Evolutionary conservation across 2,797 vertebrate species (phyloP).

Genomic region (Pampus argenteus): DNA sequence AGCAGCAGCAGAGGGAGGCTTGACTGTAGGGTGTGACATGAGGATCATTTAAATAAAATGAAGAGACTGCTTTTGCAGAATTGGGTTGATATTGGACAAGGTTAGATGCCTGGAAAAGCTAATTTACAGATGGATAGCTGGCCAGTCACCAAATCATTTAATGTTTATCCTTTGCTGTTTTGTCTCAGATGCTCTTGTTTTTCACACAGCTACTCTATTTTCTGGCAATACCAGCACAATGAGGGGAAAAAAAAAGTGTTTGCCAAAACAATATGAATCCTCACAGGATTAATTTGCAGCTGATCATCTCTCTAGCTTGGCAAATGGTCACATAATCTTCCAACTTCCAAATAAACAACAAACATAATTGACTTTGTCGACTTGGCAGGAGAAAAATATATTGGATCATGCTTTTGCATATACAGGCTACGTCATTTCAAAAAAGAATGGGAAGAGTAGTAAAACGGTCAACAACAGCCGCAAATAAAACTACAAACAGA

Average conservation of each 20-base stretch:
- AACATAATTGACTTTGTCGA: slow-evolving; percentile 75
- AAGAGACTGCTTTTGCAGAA: slow-evolving; percentile 33
- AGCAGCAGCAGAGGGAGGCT: slow-evolving; percentile 19
- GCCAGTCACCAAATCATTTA: slow-evolving; percentile 60
- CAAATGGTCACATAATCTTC: slow-evolving; percentile 64
- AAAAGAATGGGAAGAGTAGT: slow-evolving; percentile 31
- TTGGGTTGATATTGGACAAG: slow-evolving; percentile 42
- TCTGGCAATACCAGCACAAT: slow-evolving; percentile 53
- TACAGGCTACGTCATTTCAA: slow-evolving; percentile 33
- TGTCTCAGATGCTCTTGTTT: slow-evolving; percentile 60
- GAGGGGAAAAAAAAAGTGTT: slow-evolving; percentile 27
- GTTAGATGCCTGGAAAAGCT: slow-evolving; percentile 42
- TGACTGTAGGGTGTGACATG: slow-evolving; percentile 25
- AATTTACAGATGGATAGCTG: slow-evolving; percentile 54
- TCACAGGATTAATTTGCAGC: slow-evolving; percentile 76
- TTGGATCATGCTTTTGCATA: slow-evolving; percentile 50
- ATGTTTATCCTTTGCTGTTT: slow-evolving; percentile 58
- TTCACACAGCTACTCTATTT: slow-evolving; percentile 65
- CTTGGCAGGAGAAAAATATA: slow-evolving; percentile 52
- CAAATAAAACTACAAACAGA: slow-evolving; percentile 70
- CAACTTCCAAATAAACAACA: slow-evolving; percentile 75
- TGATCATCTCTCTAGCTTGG: slow-evolving; percentile 70
- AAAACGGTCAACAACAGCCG: slow-evolving; percentile 38
- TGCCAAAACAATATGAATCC: slow-evolving; percentile 71
- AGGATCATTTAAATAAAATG: slow-evolving; percentile 41